Conservation (phyloP, 1,140 invertebrate species). For the Arion vulgaris region DNA sequence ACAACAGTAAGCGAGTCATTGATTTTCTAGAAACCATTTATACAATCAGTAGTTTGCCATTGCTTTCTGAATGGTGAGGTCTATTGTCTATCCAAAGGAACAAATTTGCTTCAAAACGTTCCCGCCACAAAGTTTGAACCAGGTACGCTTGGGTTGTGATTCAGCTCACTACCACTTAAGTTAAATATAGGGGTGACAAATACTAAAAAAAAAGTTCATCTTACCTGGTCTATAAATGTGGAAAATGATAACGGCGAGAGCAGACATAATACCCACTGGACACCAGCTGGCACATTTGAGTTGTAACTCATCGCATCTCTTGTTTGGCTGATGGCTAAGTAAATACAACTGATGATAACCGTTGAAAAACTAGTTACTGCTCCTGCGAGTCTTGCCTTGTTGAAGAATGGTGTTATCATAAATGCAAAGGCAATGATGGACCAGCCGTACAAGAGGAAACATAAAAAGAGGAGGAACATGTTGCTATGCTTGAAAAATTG, state of each 20-base stretch:
- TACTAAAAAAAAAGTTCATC: neutral
- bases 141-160: too few relatives aligned
- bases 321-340: conserved; percentile 74
- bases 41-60: too few relatives aligned
- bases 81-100: too few relatives aligned
- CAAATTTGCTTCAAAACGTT: too few relatives aligned
- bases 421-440: conserved; percentile 88
- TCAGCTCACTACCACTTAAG: too few relatives aligned
- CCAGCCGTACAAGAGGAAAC: conserved; percentile 85
- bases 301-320: conserved; percentile 46
- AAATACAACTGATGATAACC: conserved; percentile 83
- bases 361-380: conserved; percentile 84
- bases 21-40: too few relatives aligned
- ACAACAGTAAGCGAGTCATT: too few relatives aligned
- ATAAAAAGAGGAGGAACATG: conserved; percentile 83
- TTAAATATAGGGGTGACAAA: too few relatives aligned
- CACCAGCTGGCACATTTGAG: conserved; percentile 67
- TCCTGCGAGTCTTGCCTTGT: conserved; percentile 84
- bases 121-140: too few relatives aligned
- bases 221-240: conserved; percentile 87
- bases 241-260: conserved; percentile 87
- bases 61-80: too few relatives aligned
- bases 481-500: conserved; percentile 86
- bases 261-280: conserved; percentile 84
- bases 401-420: conserved; percentile 89